Evolutionary conservation across 1,140 invertebrate genomes (phyloP), one percentile per base, ranked within the genome.

Genomic region (Cepaea nemoralis): DNA sequence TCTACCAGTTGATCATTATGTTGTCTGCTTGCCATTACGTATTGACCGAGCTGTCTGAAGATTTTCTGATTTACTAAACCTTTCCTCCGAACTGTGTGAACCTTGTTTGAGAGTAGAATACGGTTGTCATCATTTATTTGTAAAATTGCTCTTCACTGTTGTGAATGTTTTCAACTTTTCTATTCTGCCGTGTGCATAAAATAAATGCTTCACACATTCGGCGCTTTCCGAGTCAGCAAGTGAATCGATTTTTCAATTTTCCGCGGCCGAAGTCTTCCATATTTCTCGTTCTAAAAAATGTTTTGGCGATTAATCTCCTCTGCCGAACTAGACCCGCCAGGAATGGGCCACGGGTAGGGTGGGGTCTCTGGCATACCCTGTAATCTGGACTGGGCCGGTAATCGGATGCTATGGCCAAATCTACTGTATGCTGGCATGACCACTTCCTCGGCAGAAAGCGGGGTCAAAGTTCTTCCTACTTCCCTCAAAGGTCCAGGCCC

Each of bases 231-330:
- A 75, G 39, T 75, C 37, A 75, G 39, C 48, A 76, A 76, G 74
- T 55, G 45, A 48, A 76, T 76, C 74, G 74, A 76, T 76, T 76
- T 76, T 33, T 76, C 74, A 22, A 76, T 55, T 76, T 76, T 31
- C 45, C 8, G 6, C 0, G 45, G 48, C 6, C 45, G 27, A 31
- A 48, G 8, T 76, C 45, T 37, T 33, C 48, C 45, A 55, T n/a
- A 55, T n/a, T 76, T 59, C 74, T 59, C 50, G 59, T n/a, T 76
- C 74, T 55, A 55, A 55, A 55, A 40, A 76, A 76, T 50, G 45
- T 55, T 55, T 76, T 59, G 45, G 39, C 74, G 39, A 55, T 76
- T 76, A 50, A 76, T 76, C 74, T 76, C 74, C 74, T 16, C 39
- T 27, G 31, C 12, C 10, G 74, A 31, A 33, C 31, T 27, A 22